Evolutionary conservation across 2,888 invertebrate genomes (phyloP).

Genomic region (Phaonia tiefii): DNA sequence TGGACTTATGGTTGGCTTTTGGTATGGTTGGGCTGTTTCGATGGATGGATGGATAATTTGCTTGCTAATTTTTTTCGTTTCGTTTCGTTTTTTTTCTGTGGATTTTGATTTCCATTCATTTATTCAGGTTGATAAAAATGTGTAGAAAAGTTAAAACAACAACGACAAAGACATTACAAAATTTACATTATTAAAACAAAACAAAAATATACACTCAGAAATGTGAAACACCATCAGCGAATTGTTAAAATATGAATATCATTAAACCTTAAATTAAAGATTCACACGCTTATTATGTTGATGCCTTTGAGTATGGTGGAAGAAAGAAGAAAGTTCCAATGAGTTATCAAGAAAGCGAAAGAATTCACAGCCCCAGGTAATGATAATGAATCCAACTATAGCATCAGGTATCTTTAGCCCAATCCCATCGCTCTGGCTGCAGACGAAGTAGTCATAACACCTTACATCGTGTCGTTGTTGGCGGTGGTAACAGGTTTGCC

Average conservation of each 20-base stretch:
- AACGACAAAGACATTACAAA: neutral
- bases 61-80: slow-evolving; percentile 12
- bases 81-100: neutral
- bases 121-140: slow-evolving; percentile 25
- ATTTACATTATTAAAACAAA: no score
- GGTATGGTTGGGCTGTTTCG: neutral
- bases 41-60: slow-evolving; percentile 49
- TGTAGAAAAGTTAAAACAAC: slow-evolving; percentile 39
- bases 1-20: neutral
- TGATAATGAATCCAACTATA: slow-evolving; percentile 31
- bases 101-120: slow-evolving; percentile 2
- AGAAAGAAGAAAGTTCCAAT: slow-evolving; percentile 45
- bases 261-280: slow-evolving; percentile 21
- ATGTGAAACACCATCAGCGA: slow-evolving; percentile 21
- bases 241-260: slow-evolving; percentile 5
- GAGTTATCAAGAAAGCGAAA: slow-evolving; percentile 24
- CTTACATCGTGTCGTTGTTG: neutral
- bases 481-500: slow-evolving; percentile 16
- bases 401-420: slow-evolving; percentile 20
- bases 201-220: slow-evolving; percentile 38
- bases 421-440: no score
- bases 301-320: neutral
- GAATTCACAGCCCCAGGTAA: neutral
- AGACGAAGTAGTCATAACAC: neutral
- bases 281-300: slow-evolving; percentile 56